Evolutionary conservation across 2,797 vertebrate species (phyloP), one percentile per base, ranked within the genome.

Genomic region (Myripristis murdjan): DNA sequence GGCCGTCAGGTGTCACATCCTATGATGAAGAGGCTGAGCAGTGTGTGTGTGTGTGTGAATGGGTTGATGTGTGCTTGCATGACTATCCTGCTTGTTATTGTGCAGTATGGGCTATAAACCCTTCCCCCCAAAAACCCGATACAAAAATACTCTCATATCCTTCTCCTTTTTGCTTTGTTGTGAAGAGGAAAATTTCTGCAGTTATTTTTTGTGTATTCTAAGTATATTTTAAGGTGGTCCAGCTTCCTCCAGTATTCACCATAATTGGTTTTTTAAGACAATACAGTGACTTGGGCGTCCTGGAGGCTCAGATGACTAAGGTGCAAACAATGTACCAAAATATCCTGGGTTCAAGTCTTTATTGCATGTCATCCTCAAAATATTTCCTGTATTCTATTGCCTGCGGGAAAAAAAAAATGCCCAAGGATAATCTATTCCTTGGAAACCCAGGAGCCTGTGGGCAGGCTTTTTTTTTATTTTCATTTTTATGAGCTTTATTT

Each of bases 1-100:
- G 91, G 75, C 88, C 82, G 75, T 91, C 91, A 86, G 87, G 88
- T 90, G 90, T 90, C 90, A 90, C 71, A 80, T 82, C 67, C 58
- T 26, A 85, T 90, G 91, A 92, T 86, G 85, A 89, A 90, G 82
- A 89, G 77, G 66, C 62, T 75, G 71, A 65, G 70, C 58, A 62
- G 56, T 74, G 70, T 58, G 75, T 62, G 70, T 14, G 35, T 75
- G 64, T 44, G 60, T 44, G 39, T 60, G 53, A 1, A 20, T n/a
- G 20, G 1, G 49, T 44, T 43, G 63, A 56, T 75, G 73, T 53
- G 70, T 0, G 46, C 31, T 44, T 70, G 72, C 54, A 57, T 77
- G 82, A 64, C 66, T 3, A 23, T 28, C n/a, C 60, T 26, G 78
- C 84, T 89, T 72, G 66, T 92, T 89, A 86, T 70, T 82, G 81